A percentile compares a stretch with the other conserved stretches of the same genome.
Conservation (phyloP, 2,113 vertebrate genomes). For the Uropsilus gracilis region DNA sequence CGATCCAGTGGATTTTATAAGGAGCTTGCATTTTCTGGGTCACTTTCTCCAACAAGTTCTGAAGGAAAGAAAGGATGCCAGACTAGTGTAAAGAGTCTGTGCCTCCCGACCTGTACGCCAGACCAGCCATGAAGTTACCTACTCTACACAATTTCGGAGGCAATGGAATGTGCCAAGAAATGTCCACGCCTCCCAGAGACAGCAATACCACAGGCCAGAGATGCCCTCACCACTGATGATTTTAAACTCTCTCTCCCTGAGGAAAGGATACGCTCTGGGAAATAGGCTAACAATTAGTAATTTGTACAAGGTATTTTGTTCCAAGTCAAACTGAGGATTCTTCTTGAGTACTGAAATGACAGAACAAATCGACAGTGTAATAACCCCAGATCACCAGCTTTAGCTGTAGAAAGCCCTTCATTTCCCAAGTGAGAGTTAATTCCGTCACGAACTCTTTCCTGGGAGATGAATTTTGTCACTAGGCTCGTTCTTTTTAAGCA, state of each 20-base stretch:
- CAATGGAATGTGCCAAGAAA: background rate
- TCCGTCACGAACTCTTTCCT: background rate
- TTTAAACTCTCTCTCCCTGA: too few relatives aligned
- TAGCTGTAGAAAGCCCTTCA: slow-evolving; percentile 8
- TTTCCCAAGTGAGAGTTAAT: slow-evolving; percentile 23
- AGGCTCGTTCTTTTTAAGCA: slow-evolving; percentile 13
- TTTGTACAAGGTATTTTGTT: background rate
- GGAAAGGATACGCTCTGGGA: background rate
- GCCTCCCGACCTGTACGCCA: background rate
- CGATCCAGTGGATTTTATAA: slow-evolving; percentile 91
- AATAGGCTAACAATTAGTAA: slow-evolving; percentile 12
- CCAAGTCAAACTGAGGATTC: background rate
- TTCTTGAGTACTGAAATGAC: background rate
- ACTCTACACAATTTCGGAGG: background rate
- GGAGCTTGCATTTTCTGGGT: slow-evolving; percentile 89
- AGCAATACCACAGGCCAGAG: background rate
- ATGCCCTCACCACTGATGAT: background rate
- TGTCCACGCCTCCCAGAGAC: background rate
- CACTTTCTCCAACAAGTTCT: slow-evolving; percentile 89
- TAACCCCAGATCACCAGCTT: slow-evolving; percentile 12
- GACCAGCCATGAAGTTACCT: background rate
- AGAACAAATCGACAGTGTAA: background rate
- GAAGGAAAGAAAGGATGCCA: slow-evolving; percentile 58
- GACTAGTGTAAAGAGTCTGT: background rate
- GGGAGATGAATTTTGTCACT: background rate